Evolutionary conservation across 2,113 vertebrate species (phyloP).

Genomic region (Perognathus longimembris): DNA sequence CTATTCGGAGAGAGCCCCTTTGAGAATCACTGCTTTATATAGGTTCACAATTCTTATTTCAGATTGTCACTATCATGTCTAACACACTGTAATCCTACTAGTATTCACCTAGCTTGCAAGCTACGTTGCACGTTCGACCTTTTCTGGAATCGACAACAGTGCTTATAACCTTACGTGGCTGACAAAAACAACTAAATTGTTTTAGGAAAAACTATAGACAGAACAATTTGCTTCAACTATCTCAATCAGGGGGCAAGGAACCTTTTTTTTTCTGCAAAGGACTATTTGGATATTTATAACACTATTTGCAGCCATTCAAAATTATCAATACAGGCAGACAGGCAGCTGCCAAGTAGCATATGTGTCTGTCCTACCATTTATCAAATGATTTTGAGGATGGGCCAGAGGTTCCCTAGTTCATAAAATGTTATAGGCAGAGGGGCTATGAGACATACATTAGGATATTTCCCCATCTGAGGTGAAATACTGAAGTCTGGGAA

Average conservation of each 20-base stretch:
- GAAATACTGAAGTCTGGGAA: neutral
- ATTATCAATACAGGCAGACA: too few species aligned
- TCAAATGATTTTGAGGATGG: too few species aligned
- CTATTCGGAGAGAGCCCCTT: neutral
- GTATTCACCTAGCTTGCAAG: neutral
- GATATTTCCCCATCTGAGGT: neutral
- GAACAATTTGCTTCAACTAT: neutral
- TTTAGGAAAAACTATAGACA: neutral
- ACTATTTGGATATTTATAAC: too few species aligned
- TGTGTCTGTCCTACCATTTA: too few species aligned
- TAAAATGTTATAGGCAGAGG: neutral
- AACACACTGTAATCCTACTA: neutral
- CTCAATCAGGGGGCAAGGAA: neutral
- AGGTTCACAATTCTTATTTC: neutral
- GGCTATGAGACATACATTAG: neutral
- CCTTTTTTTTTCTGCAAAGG: too few species aligned
- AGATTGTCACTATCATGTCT: neutral
- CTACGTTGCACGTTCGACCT: neutral
- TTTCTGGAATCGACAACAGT: neutral
- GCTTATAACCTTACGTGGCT: neutral
- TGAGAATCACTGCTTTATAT: neutral
- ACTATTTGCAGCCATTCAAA: too few species aligned
- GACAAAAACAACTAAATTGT: neutral
- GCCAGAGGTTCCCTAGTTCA: neutral
- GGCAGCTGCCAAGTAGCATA: too few species aligned